Conservation (phyloP, 2,888 invertebrate genomes). For the Galeruca laticollis region DNA sequence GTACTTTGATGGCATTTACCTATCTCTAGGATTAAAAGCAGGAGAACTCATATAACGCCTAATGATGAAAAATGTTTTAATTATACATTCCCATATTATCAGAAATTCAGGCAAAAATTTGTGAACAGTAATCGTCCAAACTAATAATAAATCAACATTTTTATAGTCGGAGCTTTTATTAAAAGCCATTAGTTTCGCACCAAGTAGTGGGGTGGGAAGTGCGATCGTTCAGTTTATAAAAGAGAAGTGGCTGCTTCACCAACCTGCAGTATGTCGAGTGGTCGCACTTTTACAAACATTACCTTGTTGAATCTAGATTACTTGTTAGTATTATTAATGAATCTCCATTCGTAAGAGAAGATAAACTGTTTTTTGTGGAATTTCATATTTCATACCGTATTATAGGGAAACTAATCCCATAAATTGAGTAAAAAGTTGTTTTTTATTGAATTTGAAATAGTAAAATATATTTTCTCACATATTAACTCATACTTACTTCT, state of each 20-base stretch:
- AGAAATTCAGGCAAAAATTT: slow-evolving; percentile 64
- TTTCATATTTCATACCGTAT: too few species aligned
- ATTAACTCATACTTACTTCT: too few species aligned
- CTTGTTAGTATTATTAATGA: background rate
- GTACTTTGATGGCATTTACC: slow-evolving; percentile 46
- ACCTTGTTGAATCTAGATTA: background rate
- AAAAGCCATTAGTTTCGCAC: slow-evolving; percentile 66
- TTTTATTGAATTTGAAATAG: too few species aligned
- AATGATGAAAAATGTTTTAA: slow-evolving; percentile 66
- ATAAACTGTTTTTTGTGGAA: background rate
- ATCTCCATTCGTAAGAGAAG: background rate
- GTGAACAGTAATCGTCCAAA: slow-evolving; percentile 65
- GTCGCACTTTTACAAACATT: slow-evolving; percentile 3
- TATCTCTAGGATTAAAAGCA: slow-evolving; percentile 47
- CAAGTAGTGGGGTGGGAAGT: slow-evolving; percentile 58
- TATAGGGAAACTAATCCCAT: too few species aligned
- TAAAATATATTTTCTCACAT: too few species aligned
- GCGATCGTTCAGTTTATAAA: slow-evolving; percentile 59
- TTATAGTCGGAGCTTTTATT: slow-evolving; percentile 68
- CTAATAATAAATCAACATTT: slow-evolving; percentile 68
- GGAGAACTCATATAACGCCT: slow-evolving; percentile 48
- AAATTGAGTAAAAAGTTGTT: too few species aligned
- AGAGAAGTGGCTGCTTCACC: slow-evolving; percentile 46
- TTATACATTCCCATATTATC: slow-evolving; percentile 64
- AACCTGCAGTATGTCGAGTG: background rate